phyloP scores from a whole-genome alignment of 1,140 invertebrate species.

The Eulimnadia texana region DNA sequence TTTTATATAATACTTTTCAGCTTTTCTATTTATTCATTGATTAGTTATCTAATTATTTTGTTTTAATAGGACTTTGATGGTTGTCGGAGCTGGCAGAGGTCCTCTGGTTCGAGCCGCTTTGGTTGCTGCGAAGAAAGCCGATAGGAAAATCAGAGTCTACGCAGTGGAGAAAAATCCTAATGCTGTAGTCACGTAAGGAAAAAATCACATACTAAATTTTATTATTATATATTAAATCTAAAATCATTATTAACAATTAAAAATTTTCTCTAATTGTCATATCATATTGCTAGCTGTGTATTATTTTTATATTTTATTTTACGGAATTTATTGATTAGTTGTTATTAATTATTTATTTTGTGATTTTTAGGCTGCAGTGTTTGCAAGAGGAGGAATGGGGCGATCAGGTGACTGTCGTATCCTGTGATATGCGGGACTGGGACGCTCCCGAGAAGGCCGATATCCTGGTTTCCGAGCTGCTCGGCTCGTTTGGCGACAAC shows the following conservation, averaged over 20 bases:
- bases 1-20: constrained; percentile 3
- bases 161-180: constrained; percentile 98
- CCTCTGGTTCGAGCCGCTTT: constrained; percentile 75
- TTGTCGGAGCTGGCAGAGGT: constrained; percentile 88
- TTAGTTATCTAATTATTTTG: background rate
- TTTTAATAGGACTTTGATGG: constrained; percentile 53
- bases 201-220: constrained; percentile 11
- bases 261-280: too few species aligned
- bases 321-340: constrained; percentile 17
- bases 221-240: constrained; percentile 14
- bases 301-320: too few species aligned
- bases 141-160: constrained; percentile 57
- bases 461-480: constrained; percentile 88
- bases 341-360: constrained; percentile 18
- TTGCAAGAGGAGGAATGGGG: constrained; percentile 63
- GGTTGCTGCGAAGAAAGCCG: constrained; percentile 54
- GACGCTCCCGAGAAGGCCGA: constrained; percentile 68
- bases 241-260: constrained; percentile 7
- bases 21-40: too few species aligned
- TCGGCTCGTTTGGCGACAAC: constrained; percentile 97
- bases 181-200: constrained; percentile 76
- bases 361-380: constrained; percentile 51
- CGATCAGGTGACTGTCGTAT: constrained; percentile 54
- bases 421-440: constrained; percentile 84
- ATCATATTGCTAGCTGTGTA: too few species aligned